A percentile compares a stretch with the other conserved stretches of the same genome.
Evolutionary conservation across 2,113 vertebrate species (phyloP).

Genomic region (Bungarus multicinctus): DNA sequence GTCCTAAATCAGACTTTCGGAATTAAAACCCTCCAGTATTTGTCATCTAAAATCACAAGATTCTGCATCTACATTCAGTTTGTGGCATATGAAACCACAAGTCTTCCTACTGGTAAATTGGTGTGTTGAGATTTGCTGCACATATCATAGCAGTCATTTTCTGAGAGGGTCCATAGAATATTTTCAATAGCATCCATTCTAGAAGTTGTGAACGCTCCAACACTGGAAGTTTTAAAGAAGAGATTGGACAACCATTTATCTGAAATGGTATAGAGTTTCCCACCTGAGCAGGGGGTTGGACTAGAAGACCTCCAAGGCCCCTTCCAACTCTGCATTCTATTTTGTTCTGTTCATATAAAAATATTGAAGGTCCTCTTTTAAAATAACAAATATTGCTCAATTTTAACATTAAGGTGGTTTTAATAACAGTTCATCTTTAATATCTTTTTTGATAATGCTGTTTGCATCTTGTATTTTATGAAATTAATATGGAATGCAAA

Average conservation of each 20-base stretch:
- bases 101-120: neutral
- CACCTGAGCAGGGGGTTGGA: too few relatives aligned
- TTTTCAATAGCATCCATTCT: neutral
- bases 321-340: too few relatives aligned
- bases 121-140: neutral
- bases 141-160: neutral
- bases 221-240: too few relatives aligned
- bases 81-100: neutral
- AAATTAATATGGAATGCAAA: neutral
- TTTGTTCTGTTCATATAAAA: neutral
- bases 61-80: neutral
- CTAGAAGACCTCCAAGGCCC: too few relatives aligned
- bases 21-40: neutral
- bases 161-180: neutral
- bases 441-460: neutral
- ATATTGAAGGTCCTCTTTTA: neutral
- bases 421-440: neutral
- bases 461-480: neutral
- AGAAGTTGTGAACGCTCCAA: too few relatives aligned
- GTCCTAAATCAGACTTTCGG: neutral
- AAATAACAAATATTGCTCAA: neutral
- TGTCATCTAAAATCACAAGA: neutral
- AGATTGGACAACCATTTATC: too few relatives aligned
- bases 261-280: too few relatives aligned
- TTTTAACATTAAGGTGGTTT: neutral